Conservation (phyloP, 2,797 vertebrate genomes). For the Gymnothorax reevesii region DNA sequence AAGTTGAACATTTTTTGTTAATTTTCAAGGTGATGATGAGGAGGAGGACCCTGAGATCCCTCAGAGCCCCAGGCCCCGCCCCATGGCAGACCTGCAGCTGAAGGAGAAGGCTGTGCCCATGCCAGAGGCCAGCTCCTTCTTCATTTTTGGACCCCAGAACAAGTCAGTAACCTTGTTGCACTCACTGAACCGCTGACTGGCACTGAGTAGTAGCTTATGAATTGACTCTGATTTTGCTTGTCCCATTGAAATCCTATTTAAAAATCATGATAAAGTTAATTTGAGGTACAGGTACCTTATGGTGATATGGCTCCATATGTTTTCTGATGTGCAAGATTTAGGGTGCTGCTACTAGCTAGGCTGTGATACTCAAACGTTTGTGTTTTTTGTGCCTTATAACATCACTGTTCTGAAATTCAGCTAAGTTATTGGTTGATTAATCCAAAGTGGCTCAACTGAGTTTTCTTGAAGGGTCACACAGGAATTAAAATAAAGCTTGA, state of each 20-base stretch:
- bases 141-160: conserved; percentile 93
- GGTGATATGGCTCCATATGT: neutral
- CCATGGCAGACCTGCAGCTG: conserved; percentile 89
- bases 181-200: neutral
- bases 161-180: conserved; percentile 70
- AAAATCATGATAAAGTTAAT: neutral
- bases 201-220: neutral
- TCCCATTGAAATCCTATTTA: neutral
- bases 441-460: neutral
- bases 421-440: neutral
- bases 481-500: neutral
- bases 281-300: neutral
- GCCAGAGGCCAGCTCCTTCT: conserved; percentile 92
- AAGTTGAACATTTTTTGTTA: neutral
- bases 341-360: neutral
- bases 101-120: conserved; percentile 94
- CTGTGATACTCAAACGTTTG: neutral
- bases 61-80: conserved; percentile 86
- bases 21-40: conserved; percentile 84
- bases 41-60: conserved; percentile 94
- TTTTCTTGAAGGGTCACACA: neutral
- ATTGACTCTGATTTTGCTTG: neutral
- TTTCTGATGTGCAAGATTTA: neutral
- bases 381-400: neutral
- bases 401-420: neutral